Percentiles rank a stretch among this genome's conserved stretches.
phyloP scores from a whole-genome alignment of 2,888 invertebrate genomes.

The Lithophane socia region DNA sequence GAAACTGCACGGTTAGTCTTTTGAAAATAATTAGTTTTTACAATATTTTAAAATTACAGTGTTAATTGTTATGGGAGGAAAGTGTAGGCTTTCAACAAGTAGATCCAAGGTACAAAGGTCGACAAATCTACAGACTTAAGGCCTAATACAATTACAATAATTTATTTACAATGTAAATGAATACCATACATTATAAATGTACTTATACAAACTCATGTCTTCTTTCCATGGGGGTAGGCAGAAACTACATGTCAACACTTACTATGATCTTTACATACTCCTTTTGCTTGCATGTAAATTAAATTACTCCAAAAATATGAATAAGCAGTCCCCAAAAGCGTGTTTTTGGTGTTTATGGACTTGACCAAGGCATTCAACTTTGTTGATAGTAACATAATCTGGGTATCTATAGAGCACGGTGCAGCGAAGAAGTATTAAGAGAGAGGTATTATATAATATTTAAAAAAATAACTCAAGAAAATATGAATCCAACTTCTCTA shows the following conservation, averaged over 20 bases:
- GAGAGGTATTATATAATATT: not conserved
- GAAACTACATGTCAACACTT: not conserved
- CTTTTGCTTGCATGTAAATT: not conserved
- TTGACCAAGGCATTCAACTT: slow-evolving; percentile 8
- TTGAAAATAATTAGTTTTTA: too few relatives aligned
- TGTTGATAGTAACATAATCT: not conserved
- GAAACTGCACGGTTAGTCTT: too few relatives aligned
- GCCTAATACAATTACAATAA: too few relatives aligned
- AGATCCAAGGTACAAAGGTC: too few relatives aligned
- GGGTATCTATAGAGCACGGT: not conserved
- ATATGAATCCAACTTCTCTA: not conserved
- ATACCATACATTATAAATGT: too few relatives aligned
- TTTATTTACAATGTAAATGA: too few relatives aligned
- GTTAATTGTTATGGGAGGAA: too few relatives aligned
- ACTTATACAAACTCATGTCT: too few relatives aligned
- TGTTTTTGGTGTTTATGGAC: not conserved
- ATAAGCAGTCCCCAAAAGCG: not conserved
- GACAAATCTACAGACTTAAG: too few relatives aligned
- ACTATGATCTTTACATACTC: not conserved
- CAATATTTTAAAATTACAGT: too few relatives aligned
- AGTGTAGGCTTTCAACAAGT: too few relatives aligned
- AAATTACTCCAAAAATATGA: not conserved
- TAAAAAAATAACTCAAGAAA: not conserved
- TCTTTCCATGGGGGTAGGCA: too few relatives aligned
- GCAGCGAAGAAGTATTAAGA: not conserved